phyloP scores from a whole-genome alignment of 1,140 invertebrate genomes.

The Delia radicum region DNA sequence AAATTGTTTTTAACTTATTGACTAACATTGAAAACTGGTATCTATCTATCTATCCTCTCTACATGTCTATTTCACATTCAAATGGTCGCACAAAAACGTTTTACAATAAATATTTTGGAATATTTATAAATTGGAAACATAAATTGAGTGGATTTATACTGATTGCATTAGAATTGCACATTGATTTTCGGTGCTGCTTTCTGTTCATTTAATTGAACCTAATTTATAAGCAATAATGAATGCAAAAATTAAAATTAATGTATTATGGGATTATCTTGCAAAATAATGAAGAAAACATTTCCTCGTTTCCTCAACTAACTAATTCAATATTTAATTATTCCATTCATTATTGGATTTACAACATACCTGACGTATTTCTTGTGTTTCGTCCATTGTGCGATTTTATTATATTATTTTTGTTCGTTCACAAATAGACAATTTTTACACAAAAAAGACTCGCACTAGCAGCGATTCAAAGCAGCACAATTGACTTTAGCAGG shows the following conservation, averaged over 20 bases:
- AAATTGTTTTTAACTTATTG: not conserved
- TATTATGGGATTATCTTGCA: not conserved
- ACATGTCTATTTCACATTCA: not conserved
- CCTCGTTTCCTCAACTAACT: too few relatives aligned
- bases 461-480: not conserved
- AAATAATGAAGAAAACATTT: not conserved
- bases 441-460: not conserved
- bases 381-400: conserved; percentile 47
- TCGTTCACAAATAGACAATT: not conserved
- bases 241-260: not conserved
- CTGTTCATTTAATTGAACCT: not conserved
- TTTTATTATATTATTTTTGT: conserved; percentile 5
- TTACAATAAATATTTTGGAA: not conserved
- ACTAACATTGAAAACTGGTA: not conserved
- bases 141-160: not conserved
- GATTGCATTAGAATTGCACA: not conserved
- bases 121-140: not conserved
- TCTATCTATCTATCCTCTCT: too few relatives aligned
- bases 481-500: not conserved
- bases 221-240: not conserved
- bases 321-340: not conserved
- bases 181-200: too few relatives aligned
- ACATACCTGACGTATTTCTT: conserved; percentile 52
- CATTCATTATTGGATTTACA: not conserved
- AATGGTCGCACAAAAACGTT: not conserved